phyloP scores from a whole-genome alignment of 2,797 vertebrate species.

The Catamblyrhynchus diadema region DNA sequence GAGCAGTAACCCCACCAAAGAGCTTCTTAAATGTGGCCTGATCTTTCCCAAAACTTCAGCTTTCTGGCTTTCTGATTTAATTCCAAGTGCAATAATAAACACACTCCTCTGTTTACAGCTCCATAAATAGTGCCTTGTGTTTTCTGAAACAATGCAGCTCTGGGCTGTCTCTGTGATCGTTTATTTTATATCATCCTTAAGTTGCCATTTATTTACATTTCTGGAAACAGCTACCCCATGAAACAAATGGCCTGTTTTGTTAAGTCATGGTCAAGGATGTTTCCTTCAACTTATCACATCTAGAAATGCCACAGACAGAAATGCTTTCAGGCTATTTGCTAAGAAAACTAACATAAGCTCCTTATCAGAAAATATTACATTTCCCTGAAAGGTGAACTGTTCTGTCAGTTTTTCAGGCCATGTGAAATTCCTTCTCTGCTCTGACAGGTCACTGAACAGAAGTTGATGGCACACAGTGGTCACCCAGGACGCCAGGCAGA shows the following conservation, averaged over 20 bases:
- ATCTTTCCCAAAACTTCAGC: slow-evolving; percentile 45
- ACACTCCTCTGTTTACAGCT: slow-evolving; percentile 63
- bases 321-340: slow-evolving; percentile 80
- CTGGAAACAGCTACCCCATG: slow-evolving; percentile 63
- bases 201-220: slow-evolving; percentile 73
- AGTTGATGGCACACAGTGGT: slow-evolving; percentile 72
- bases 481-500: neutral
- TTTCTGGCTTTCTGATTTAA: slow-evolving; percentile 60
- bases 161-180: slow-evolving; percentile 62
- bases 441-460: slow-evolving; percentile 84
- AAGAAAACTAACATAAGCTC: slow-evolving; percentile 88
- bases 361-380: slow-evolving; percentile 91
- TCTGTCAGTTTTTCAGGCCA: slow-evolving; percentile 85
- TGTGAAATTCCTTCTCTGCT: slow-evolving; percentile 79
- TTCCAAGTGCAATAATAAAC: slow-evolving; percentile 63
- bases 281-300: slow-evolving; percentile 81
- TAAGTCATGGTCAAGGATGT: slow-evolving; percentile 79
- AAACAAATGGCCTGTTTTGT: slow-evolving; percentile 74
- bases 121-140: slow-evolving; percentile 68
- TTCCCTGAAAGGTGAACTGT: slow-evolving; percentile 80
- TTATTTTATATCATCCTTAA: slow-evolving; percentile 76
- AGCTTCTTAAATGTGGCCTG: slow-evolving; percentile 7
- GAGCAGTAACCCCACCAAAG: neutral
- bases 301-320: slow-evolving; percentile 78
- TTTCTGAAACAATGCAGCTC: slow-evolving; percentile 69